Base-by-base conservation (phyloP, 2,888 invertebrate species). In the Eristalinus sepulchralis region DNA sequence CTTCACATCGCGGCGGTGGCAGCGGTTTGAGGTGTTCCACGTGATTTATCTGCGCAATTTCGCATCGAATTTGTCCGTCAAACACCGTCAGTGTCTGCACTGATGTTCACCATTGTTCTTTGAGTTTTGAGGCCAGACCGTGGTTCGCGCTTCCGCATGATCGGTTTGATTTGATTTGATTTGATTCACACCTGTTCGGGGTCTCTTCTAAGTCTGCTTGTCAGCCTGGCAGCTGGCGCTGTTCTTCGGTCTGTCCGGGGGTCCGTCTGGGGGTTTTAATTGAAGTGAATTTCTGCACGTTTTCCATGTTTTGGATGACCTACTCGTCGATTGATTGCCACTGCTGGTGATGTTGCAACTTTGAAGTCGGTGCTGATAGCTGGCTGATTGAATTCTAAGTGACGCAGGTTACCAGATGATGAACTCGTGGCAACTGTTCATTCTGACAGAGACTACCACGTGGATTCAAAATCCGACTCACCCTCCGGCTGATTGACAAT, bases 131-230 rank as follows among this genome's bases (percentile, higher is more conserved):
- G 82, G 82, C 77, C 77, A 59, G 70, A 62, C 67, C 39, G 59
- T 62, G 27, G 11, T 68, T 11, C 64, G 13, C 55, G 57, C 84
- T 85, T 85, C 84, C 84, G 84, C 81, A 77, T 81, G 84, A 85
- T 13, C 39, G 24, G 66, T 55, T 84, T 60, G 24, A 13, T 22
- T 57, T 27, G 24, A 13, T 22, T 57, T 27, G 57, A 57, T 57
- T 57, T 17, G 57, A 24, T 22, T 67, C 39, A 64, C 60, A 73
- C 60, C 59, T 36, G 47, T 20, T 17, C 10, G 34, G 64, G 57
- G 55, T 17, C 11, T 36, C 10, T 39, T 6, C 20, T 36, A 20
- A 31, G 4, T 2, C 2, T 27, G 5, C 17, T 11, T 60, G 4
- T 39, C 1, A 5, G 22, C 24, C 20, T 57, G 27, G 27, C 17